These are phyloP conservation scores for Tragopan temminckii DNA, from an alignment of 2,797 vertebrate species.

Conservation along the genomic window DNA sequence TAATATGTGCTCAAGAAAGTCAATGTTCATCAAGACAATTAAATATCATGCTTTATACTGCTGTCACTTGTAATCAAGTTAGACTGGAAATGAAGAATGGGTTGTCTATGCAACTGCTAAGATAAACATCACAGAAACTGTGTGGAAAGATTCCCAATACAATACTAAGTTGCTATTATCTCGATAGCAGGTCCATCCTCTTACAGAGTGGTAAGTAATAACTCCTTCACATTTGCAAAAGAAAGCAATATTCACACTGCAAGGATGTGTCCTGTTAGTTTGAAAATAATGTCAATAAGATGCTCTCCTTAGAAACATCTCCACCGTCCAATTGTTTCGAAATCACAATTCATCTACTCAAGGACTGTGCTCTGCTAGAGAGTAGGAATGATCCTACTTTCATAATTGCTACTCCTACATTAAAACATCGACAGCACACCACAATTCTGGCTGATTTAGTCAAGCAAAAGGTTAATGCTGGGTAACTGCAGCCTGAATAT, in stretches of 20 bases:
- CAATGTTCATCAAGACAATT: slow-evolving; percentile 58
- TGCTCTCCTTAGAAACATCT: slow-evolving; percentile 46
- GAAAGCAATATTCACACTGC: slow-evolving; percentile 51
- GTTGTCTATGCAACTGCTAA: slow-evolving; percentile 48
- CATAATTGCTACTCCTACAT: slow-evolving; percentile 29
- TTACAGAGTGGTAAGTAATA: slow-evolving; percentile 49
- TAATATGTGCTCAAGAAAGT: background rate
- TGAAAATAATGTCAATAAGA: slow-evolving; percentile 69
- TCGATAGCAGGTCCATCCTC: slow-evolving; percentile 37
- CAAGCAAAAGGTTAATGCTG: slow-evolving; percentile 61
- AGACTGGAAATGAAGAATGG: slow-evolving; percentile 60
- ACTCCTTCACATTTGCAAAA: slow-evolving; percentile 61
- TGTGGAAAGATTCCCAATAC: slow-evolving; percentile 32
- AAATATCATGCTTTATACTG: slow-evolving; percentile 60
- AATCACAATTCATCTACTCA: slow-evolving; percentile 62
- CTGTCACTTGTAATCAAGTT: slow-evolving; percentile 69
- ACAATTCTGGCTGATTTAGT: slow-evolving; percentile 62
- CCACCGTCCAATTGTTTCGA: slow-evolving; percentile 50
- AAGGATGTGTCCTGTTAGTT: slow-evolving; percentile 63
- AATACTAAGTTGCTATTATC: slow-evolving; percentile 61
- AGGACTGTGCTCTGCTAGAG: background rate
- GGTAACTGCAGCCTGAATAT: slow-evolving; percentile 14
- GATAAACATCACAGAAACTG: slow-evolving; percentile 32
- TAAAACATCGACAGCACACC: slow-evolving; percentile 31
- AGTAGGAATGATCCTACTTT: slow-evolving; percentile 18